These are phyloP conservation scores for Allolobophora icterica DNA, from an alignment of 2,888 invertebrate genomes.

Conservation along the genomic window DNA sequence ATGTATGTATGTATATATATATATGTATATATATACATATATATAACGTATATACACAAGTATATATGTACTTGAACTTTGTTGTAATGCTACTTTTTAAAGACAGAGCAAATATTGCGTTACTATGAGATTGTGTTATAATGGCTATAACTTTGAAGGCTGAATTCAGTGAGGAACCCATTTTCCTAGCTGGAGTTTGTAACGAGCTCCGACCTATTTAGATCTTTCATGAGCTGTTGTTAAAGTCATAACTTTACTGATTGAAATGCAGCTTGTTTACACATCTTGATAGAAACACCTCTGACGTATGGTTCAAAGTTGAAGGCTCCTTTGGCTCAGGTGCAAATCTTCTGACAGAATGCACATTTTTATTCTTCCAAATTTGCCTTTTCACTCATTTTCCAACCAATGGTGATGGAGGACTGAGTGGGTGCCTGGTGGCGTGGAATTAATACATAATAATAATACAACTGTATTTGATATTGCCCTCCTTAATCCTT, in stretches of 20 bases:
- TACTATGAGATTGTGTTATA: background rate
- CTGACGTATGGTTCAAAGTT: background rate
- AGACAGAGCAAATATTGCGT: background rate
- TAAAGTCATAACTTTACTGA: background rate
- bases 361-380: background rate
- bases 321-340: background rate
- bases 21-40: too few species aligned
- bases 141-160: background rate
- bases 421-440: background rate
- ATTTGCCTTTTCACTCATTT: background rate
- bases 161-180: background rate
- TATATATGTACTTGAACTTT: background rate
- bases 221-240: background rate
- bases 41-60: background rate
- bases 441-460: background rate
- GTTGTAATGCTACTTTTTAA: slow-evolving; percentile 8
- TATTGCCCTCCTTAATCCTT: too few species aligned
- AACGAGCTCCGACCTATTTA: background rate
- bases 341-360: background rate
- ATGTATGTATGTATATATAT: too few species aligned
- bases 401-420: background rate
- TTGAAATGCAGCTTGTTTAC: background rate
- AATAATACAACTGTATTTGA: too few species aligned
- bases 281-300: background rate
- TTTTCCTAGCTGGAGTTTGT: background rate